Evolutionary conservation across 2,888 invertebrate species (phyloP).

Genomic region (Sinhomidia bicolor): DNA sequence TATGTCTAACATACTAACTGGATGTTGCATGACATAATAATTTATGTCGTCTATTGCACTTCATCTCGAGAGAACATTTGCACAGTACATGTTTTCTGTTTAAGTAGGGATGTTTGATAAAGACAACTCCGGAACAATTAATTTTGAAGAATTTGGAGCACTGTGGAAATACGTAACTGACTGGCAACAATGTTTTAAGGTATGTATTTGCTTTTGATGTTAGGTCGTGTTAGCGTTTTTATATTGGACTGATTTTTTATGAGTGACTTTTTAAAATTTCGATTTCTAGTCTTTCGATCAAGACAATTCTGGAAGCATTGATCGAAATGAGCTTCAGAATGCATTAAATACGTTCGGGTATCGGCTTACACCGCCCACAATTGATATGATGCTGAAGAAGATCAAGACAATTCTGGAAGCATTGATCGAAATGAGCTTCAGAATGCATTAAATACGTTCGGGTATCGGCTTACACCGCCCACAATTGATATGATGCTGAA

Average conservation of each 20-base stretch:
- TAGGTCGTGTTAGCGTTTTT: too few species aligned
- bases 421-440: constrained; percentile 96
- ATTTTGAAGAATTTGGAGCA: constrained; percentile 96
- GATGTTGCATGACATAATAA: too few species aligned
- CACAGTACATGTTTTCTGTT: not conserved
- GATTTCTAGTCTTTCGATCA: constrained; percentile 91
- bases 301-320: constrained; percentile 94
- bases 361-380: constrained; percentile 88
- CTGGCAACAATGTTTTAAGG: constrained; percentile 77
- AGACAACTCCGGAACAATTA: constrained; percentile 93
- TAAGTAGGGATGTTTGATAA: constrained; percentile 92
- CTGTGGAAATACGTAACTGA: constrained; percentile 98
- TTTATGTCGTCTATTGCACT: not conserved
- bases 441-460: constrained; percentile 94
- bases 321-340: constrained; percentile 92
- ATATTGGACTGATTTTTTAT: too few species aligned
- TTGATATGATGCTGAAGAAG: constrained; percentile 92
- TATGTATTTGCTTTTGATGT: too few species aligned
- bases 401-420: constrained; percentile 89
- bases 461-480: constrained; percentile 90
- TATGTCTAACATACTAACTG: too few species aligned
- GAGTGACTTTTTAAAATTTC: too few species aligned
- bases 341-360: constrained; percentile 96
- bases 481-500: constrained; percentile 90
- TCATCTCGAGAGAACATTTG: not conserved